Percentiles rank a stretch among this genome's conserved stretches.
Evolutionary conservation across 1,140 invertebrate genomes (phyloP).

Genomic region (Polyergus mexicanus): DNA sequence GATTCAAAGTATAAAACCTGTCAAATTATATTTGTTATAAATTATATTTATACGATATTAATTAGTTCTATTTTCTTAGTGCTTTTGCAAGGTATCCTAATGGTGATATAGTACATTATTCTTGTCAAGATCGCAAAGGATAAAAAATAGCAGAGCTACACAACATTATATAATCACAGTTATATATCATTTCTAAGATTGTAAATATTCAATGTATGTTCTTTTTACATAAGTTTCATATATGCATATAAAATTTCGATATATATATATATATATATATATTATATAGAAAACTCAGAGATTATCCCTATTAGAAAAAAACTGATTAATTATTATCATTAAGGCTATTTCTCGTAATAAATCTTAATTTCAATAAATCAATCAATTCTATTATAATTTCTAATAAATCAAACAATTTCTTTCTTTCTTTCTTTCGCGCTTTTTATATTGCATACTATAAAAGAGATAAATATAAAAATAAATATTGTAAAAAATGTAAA

Average conservation of each 20-base stretch:
- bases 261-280: conserved; percentile 1
- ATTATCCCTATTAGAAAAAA: neutral
- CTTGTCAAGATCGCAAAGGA: conserved; percentile 89
- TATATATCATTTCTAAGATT: conserved; percentile 1
- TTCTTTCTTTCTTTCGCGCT: neutral
- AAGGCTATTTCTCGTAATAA: neutral
- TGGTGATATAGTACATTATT: conserved; percentile 97
- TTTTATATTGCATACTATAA: neutral
- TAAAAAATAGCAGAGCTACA: conserved; percentile 65
- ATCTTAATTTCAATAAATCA: neutral
- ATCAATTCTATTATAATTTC: too few relatives aligned
- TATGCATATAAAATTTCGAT: conserved; percentile 1
- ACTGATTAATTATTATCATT: conserved; percentile 6
- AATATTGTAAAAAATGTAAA: neutral
- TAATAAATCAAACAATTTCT: too few relatives aligned
- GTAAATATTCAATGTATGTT: conserved; percentile 28
- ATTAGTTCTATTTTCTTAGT: conserved; percentile 87
- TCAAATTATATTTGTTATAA: neutral
- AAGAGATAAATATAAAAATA: conserved; percentile 6
- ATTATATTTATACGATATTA: conserved; percentile 37
- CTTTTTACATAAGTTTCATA: conserved; percentile 25
- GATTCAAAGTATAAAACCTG: neutral
- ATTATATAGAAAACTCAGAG: neutral
- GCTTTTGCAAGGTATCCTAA: conserved; percentile 97
- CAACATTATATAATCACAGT: neutral